Base-by-base conservation (phyloP, 2,113 vertebrate genomes). In the Marmota monax region DNA sequence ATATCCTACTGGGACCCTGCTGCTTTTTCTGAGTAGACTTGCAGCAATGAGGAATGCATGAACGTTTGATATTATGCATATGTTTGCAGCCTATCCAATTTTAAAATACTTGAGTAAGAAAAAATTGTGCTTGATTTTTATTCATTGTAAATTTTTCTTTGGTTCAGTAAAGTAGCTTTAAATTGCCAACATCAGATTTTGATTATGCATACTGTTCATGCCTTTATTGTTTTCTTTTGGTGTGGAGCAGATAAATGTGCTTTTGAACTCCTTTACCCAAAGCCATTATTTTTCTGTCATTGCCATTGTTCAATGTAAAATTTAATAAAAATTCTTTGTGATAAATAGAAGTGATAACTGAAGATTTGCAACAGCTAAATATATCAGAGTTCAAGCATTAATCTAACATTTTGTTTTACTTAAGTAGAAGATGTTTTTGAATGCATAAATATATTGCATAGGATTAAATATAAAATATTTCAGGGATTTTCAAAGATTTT, bases 1-100 rank as follows among this genome's bases (percentile, higher is more conserved):
- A 88, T 92, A 77, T 82, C 73, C 87, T 86, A 94, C 39, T 83
- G 94, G 87, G 53, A 98, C 9, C 4, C 27, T 79, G 58, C 63
- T 91, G 45, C 96, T 85, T 96, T 98, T 96, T 90, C 34, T 92
- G 87, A 97, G 82, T 32, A 84, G 7, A 95, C n/a, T 9, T 61
- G 77, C 29, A 90, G 53, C 72, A 92, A 69, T 51, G 18, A 96
- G 7, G 48, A 90, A 94, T 94, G 87, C 79, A n/a, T 85, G 78
- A 72, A 84, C 74, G 48, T 87, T 96, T 83, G 58, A 48, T 85
- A 91, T 98, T 98, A 84, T 96, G 97, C 92, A 76, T 94, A n/a
- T 58, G n/a, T 87, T 86, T 82, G 61, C 92, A 95, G 3, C 6
- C 87, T 95, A 95, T 23, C 6, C 91, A 84, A 88, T 78, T 97